Conservation (phyloP, 2,113 vertebrate genomes). For the Vireo altiloquus region DNA sequence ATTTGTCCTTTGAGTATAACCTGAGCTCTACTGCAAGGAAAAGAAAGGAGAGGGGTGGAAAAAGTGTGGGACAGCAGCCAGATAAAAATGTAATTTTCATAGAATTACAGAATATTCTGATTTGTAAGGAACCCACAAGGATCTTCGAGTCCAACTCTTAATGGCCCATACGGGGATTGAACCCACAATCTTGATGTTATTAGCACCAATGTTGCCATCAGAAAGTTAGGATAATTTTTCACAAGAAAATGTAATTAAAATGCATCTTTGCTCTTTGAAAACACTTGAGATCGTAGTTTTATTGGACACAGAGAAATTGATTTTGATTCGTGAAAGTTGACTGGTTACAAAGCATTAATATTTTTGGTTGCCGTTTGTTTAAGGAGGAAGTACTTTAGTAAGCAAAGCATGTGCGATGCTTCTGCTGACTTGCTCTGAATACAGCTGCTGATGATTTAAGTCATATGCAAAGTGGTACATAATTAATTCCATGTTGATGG, state of each 20-base stretch:
- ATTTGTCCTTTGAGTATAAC: constrained; percentile 2
- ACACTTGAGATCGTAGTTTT: not conserved
- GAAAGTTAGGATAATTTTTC: not conserved
- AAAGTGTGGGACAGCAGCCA: not conserved
- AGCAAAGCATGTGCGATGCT: not conserved
- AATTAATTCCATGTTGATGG: not conserved
- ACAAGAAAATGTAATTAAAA: not conserved
- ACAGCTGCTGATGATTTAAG: not conserved
- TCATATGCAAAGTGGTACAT: not conserved
- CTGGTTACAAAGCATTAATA: not conserved
- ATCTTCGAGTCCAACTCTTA: not conserved
- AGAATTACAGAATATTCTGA: not conserved
- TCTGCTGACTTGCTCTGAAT: not conserved
- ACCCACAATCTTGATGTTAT: not conserved
- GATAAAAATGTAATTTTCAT: not conserved
- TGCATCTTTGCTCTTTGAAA: not conserved
- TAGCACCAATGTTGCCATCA: not conserved
- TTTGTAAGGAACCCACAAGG: not conserved
- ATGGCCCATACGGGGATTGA: accelerated
- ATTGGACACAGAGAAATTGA: not conserved
- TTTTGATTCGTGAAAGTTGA: not conserved
- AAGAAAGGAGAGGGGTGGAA: accelerated
- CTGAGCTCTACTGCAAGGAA: not conserved
- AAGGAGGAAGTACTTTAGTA: not conserved
- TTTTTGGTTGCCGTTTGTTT: not conserved